These are phyloP conservation scores for Amblyjoppa fuscipennis DNA, from an alignment of 2,888 invertebrate species.

Conservation along the genomic window DNA sequence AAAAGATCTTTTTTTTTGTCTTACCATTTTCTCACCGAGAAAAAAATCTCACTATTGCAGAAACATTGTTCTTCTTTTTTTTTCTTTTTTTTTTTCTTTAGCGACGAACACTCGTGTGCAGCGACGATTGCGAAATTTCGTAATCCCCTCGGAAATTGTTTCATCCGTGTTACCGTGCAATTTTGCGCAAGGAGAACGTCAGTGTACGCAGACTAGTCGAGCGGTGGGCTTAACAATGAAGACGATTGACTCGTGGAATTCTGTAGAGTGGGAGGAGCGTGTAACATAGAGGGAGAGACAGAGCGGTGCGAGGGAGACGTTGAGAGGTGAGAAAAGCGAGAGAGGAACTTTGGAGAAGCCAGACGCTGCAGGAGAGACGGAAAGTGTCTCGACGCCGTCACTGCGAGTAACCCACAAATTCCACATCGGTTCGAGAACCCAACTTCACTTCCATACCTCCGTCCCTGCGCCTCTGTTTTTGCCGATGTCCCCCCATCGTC, in stretches of 20 bases:
- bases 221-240: slow-evolving; percentile 35
- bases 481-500: slow-evolving; percentile 4
- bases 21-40: neutral
- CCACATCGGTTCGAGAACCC: slow-evolving; percentile 36
- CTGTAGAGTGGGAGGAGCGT: slow-evolving; percentile 17
- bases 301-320: neutral
- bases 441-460: slow-evolving; percentile 8
- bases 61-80: neutral
- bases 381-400: slow-evolving; percentile 41
- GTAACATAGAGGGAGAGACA: neutral
- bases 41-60: neutral
- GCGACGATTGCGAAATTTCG: neutral
- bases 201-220: slow-evolving; percentile 8
- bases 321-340: slow-evolving; percentile 6
- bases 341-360: slow-evolving; percentile 18
- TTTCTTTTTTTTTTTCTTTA: neutral
- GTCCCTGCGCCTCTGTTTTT: neutral
- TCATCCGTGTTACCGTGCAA: neutral
- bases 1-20: neutral
- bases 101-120: neutral
- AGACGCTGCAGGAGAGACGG: slow-evolving; percentile 40
- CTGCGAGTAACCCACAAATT: slow-evolving; percentile 49
- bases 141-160: neutral
- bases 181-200: slow-evolving; percentile 21
- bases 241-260: slow-evolving; percentile 43